Evolutionary conservation across 64 coral and sea anemone species (phyloP).

Genomic region (Porites australiensis): DNA sequence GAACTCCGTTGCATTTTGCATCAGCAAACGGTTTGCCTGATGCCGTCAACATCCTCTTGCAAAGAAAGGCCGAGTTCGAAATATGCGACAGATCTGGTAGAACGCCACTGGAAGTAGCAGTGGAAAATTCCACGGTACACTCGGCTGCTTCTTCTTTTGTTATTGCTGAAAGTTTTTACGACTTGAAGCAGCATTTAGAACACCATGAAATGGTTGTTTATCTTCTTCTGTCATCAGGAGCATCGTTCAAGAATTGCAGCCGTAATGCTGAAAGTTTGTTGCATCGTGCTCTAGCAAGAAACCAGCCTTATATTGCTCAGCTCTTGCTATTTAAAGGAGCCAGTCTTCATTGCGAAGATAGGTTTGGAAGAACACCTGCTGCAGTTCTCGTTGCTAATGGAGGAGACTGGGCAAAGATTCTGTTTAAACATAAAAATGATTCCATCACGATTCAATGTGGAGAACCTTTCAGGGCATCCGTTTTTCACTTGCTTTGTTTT

Average conservation of each 20-base stretch:
- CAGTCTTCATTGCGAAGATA: conserved; percentile 23
- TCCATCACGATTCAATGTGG: conserved; percentile 42
- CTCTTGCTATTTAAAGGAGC: not conserved
- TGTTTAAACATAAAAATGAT: conserved; percentile 18
- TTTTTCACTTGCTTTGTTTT: conserved; percentile 49
- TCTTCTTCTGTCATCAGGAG: conserved; percentile 20
- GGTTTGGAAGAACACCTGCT: conserved; percentile 1
- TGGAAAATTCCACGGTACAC: not conserved
- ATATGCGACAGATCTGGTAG: not conserved
- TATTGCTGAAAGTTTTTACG: not conserved
- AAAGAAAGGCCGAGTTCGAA: not conserved
- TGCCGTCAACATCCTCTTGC: not conserved
- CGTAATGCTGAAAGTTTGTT: not conserved
- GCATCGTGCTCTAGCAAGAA: conserved; percentile 27
- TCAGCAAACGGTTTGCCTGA: not conserved
- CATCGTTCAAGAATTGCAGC: not conserved
- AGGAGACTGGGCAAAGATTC: not conserved
- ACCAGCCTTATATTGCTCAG: conserved; percentile 11
- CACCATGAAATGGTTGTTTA: not conserved
- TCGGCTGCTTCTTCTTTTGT: not conserved
- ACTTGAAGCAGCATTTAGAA: not conserved
- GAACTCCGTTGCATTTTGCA: conserved; percentile 9
- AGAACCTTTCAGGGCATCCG: conserved; percentile 16
- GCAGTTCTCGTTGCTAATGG: conserved; percentile 12
- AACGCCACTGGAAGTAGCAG: not conserved